Evolutionary conservation across 1,140 invertebrate genomes (phyloP), one percentile per base, ranked within the genome.

Genomic region (Dryas iulia): DNA sequence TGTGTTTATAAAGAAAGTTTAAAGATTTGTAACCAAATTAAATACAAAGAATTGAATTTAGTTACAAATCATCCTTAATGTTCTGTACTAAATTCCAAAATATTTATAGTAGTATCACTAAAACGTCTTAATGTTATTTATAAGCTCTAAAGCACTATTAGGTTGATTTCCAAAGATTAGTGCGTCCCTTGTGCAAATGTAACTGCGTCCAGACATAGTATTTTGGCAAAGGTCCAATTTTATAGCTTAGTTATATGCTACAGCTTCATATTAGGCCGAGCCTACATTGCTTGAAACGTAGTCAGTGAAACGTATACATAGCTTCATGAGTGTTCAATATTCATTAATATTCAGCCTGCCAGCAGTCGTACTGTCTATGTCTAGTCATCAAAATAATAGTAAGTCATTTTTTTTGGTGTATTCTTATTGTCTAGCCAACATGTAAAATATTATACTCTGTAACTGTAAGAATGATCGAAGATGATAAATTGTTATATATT

Each of bases 121-220:
- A 72, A 72, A 69, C 52, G 66, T 70, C 66, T 76, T 71, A 77
- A 71, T 58, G 72, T 65, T 73, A 71, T 76, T 77, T 66, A 66
- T 76, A 61, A 62, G 62, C 64, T 74, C 66, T 72, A 66, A 71
- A 71, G 69, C 57, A 70, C 67, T 66, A 66, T 61, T 65, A 58
- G 71, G 75, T 80, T 83, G 82, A 79, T 78, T 79, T 72, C 73
- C 73, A 73, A 76, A 79, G 77, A 83, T 82, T 73, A 78, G 79
- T 81, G 77, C 72, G 78, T 82, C 78, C 81, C 77, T 77, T 75
- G 82, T 81, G 77, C 78, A 83, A 82, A 84, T 83, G 78, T 86
- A 82, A 83, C 75, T 77, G 73, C 76, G 74, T 79, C 76, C 83
- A 83, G 83, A 86, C 82, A 82, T 77, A 74, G 77, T 75, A 65